Evolutionary conservation across 2,113 vertebrate species (phyloP).

Genomic region (Paradoxurus hermaphroditus): DNA sequence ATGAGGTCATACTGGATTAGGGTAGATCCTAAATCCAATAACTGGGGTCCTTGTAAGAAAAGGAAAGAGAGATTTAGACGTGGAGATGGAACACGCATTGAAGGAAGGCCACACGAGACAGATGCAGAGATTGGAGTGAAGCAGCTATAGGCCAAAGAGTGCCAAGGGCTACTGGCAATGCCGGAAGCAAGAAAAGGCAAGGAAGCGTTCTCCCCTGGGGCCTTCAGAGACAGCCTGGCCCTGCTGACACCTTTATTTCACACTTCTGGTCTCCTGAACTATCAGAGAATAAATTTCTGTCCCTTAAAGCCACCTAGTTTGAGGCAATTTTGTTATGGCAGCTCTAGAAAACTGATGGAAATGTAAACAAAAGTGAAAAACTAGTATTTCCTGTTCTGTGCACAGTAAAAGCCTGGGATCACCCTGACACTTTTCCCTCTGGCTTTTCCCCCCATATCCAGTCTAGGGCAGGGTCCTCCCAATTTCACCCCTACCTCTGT

Average conservation of each 20-base stretch:
- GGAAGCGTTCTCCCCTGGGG: background rate
- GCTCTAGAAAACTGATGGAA: background rate
- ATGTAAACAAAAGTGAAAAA: background rate
- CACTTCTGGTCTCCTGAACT: background rate
- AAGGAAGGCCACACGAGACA: background rate
- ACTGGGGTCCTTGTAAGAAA: background rate
- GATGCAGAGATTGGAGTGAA: background rate
- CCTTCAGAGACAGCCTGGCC: background rate
- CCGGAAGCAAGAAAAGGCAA: no score
- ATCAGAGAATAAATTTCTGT: background rate
- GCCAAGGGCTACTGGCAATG: background rate
- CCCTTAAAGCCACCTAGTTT: background rate
- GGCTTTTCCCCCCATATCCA: background rate
- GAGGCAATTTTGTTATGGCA: background rate
- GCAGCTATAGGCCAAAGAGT: no score
- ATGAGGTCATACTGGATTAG: background rate
- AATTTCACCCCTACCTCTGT: no score
- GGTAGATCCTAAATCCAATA: background rate
- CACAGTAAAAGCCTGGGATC: background rate
- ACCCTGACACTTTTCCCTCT: no score
- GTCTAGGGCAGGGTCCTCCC: background rate
- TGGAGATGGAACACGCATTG: background rate
- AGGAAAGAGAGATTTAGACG: background rate
- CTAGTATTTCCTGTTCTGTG: background rate
- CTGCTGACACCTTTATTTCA: background rate